Conservation (phyloP, 2,797 vertebrate genomes). For the Gymnoscopelus braueri region DNA sequence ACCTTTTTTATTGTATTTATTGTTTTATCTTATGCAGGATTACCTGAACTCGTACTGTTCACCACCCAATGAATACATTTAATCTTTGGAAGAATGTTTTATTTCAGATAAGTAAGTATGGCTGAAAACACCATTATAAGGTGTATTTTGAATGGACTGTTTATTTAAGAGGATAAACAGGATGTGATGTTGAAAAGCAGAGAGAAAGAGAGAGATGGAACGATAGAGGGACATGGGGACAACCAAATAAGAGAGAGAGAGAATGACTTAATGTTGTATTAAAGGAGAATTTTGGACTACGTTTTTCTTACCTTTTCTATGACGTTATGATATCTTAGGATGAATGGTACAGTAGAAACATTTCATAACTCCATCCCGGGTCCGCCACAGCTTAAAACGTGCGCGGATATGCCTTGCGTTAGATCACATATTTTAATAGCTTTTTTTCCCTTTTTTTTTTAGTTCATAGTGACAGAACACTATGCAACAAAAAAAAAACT, state of each 20-base stretch:
- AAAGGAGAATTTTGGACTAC: no score
- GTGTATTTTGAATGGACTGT: conserved; percentile 33
- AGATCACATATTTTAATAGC: no score
- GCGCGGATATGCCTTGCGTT: no score
- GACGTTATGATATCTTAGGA: no score
- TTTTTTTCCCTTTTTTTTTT: no score
- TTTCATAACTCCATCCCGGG: no score
- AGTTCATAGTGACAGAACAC: no score
- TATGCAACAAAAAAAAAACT: no score
- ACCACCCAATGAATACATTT: background rate
- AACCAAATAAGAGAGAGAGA: background rate
- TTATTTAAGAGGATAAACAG: conserved; percentile 43
- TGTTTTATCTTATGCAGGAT: conserved; percentile 24
- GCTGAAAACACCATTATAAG: conserved; percentile 23
- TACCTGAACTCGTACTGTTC: background rate
- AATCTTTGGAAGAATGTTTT: conserved; percentile 24
- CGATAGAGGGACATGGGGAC: background rate
- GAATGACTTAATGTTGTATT: conserved; percentile 33
- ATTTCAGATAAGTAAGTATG: conserved; percentile 29
- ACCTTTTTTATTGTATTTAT: no score
- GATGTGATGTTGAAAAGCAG: conserved; percentile 52
- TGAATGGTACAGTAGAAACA: no score
- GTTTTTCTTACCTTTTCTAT: no score
- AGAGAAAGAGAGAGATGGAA: conserved; percentile 31
- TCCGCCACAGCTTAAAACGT: no score